Conservation (phyloP, 2,797 vertebrate genomes). For the Aphelocoma californica region DNA sequence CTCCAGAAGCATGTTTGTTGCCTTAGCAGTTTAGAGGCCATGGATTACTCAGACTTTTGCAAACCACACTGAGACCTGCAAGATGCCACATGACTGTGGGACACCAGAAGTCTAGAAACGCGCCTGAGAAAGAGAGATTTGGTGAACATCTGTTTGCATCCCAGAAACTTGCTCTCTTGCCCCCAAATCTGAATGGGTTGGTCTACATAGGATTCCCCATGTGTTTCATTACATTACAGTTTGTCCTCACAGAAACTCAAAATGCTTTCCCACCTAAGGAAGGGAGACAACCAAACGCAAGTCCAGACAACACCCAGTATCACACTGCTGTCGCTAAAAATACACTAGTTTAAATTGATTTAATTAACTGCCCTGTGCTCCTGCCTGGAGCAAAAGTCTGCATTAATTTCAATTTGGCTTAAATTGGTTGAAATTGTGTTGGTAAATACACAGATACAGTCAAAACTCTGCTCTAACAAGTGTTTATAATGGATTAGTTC, state of each 20-base stretch:
- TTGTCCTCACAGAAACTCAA: background rate
- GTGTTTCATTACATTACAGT: background rate
- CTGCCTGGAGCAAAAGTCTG: background rate
- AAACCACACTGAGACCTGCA: background rate
- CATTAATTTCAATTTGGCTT: slow-evolving; percentile 21
- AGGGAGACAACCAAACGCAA: background rate
- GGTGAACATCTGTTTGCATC: background rate
- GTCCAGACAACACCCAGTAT: background rate
- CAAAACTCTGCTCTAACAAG: slow-evolving; percentile 34
- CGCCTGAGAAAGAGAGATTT: background rate
- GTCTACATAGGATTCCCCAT: background rate
- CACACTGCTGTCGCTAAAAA: background rate
- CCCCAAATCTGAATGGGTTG: background rate
- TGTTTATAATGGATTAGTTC: slow-evolving; percentile 52
- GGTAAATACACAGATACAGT: slow-evolving; percentile 45
- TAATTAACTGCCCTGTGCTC: background rate
- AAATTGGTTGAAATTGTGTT: slow-evolving; percentile 24
- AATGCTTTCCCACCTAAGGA: background rate
- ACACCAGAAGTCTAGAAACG: background rate
- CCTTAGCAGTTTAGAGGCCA: background rate
- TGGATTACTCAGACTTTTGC: background rate
- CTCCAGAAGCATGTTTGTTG: background rate
- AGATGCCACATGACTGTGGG: background rate
- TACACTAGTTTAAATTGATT: background rate
- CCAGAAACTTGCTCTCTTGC: background rate